Evolutionary conservation across 1,140 invertebrate species (phyloP).

Genomic region (Drosophila simulans): DNA sequence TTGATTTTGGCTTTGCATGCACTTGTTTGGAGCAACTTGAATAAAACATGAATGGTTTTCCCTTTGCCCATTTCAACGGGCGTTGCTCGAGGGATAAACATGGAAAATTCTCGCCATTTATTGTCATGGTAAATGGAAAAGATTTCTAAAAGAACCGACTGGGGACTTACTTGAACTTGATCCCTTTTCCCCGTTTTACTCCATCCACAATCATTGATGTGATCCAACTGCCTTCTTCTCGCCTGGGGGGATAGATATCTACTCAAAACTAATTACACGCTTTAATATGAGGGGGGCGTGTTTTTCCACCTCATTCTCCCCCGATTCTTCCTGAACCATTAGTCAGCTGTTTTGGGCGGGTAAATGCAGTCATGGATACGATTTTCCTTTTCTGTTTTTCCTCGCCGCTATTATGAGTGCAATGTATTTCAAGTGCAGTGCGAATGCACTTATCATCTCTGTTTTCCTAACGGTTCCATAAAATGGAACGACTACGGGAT

Average conservation of each 20-base stretch:
- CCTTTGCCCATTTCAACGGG: slow-evolving; percentile 5
- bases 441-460: slow-evolving; percentile 33
- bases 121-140: slow-evolving; percentile 18
- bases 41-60: slow-evolving; percentile 21
- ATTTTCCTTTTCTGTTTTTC: slow-evolving; percentile 25
- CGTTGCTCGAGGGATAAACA: slow-evolving; percentile 10
- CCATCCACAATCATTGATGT: no score
- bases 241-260: slow-evolving; percentile 11
- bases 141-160: slow-evolving; percentile 2
- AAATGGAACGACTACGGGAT: no score
- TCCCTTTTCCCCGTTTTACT: neutral
- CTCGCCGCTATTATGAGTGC: slow-evolving; percentile 8
- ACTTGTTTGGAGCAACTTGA: slow-evolving; percentile 23
- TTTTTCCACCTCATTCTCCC: slow-evolving; percentile 15
- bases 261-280: slow-evolving; percentile 42
- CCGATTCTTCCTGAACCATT: slow-evolving; percentile 22
- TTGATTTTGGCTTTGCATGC: slow-evolving; percentile 41
- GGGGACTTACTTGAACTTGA: slow-evolving; percentile 25
- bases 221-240: neutral
- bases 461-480: slow-evolving; percentile 33
- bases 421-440: slow-evolving; percentile 6
- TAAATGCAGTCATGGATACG: slow-evolving; percentile 50
- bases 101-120: slow-evolving; percentile 20
- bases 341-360: slow-evolving; percentile 42
- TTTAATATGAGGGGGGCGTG: slow-evolving; percentile 27